Percentiles rank a stretch among this genome's conserved stretches.
Conservation (phyloP, 2,113 vertebrate species). For the Nothobranchius kuhntae region DNA sequence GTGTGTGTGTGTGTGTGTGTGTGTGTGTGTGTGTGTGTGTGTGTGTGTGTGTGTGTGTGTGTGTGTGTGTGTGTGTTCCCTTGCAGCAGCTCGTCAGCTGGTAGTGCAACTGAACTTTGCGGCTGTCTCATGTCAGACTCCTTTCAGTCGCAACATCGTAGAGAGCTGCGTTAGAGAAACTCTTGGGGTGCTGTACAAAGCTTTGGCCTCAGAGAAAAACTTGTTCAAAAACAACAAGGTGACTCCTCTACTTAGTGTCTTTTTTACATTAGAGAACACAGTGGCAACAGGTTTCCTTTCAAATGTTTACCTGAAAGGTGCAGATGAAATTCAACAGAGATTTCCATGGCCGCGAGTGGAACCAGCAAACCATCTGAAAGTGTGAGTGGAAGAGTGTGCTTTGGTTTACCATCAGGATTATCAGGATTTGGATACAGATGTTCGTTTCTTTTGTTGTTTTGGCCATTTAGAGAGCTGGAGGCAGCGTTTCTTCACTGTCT, state of each 20-base stretch:
- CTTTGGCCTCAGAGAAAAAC: slow-evolving; percentile 63
- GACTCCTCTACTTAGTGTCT: background rate
- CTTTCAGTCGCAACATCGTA: slow-evolving; percentile 71
- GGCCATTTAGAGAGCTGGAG: slow-evolving; percentile 78
- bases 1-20: background rate
- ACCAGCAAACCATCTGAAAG: slow-evolving; percentile 68
- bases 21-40: background rate
- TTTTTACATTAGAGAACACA: background rate
- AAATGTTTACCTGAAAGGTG: slow-evolving; percentile 42
- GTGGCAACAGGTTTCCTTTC: background rate
- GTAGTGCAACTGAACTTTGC: slow-evolving; percentile 82
- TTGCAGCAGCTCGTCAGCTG: slow-evolving; percentile 78
- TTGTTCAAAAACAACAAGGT: slow-evolving; percentile 78
- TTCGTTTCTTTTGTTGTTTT: background rate
- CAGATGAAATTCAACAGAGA: slow-evolving; percentile 81
- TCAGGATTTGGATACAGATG: background rate
- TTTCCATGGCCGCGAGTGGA: slow-evolving; percentile 77
- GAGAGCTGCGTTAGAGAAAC: slow-evolving; percentile 82
- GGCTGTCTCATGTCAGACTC: slow-evolving; percentile 70
- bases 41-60: too few relatives aligned
- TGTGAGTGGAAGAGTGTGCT: slow-evolving; percentile 61
- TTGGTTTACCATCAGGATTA: background rate
- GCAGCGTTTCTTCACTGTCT: slow-evolving; percentile 70
- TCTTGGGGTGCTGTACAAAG: slow-evolving; percentile 73
- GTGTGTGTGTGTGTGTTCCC: slow-evolving; percentile 1